Evolutionary conservation across 2,797 vertebrate species (phyloP), one percentile per base, ranked within the genome.

Genomic region (Silurus aristotelis): DNA sequence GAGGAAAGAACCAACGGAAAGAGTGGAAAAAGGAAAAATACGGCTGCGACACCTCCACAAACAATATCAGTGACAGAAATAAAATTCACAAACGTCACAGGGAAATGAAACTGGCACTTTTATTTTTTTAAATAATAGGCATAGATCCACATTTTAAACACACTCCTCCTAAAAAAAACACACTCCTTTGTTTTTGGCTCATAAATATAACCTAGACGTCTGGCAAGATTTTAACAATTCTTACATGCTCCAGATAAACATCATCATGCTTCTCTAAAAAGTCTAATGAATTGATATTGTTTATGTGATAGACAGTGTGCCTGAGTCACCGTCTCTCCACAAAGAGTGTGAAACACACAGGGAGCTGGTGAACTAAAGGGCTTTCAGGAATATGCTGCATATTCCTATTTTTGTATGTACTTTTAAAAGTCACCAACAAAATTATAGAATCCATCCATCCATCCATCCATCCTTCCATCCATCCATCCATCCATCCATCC

Each of bases 1-100:
- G 63, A 66, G 78, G 78, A 5, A 67, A 52, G 63, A 66, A 52
- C 43, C 25, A 22, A 66, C 78, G 78, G 78, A 80, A 80, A 80
- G 43, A 67, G 46, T 80, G 78, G 78, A 64, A 80, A 67, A 27
- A 27, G 61, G 78, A 67, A 80, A 80, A 80, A 66, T 66, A 80
- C 27, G 46, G 61, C n/a, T 43, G 46, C 46, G n/a, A 80, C 78
- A 80, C 78, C 78, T 80, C 20, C 61, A 52, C n/a, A 55, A 80
- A 80, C 78, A 80, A 80, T 80, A 80, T 80, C 63, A 80, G 63
- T 80, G 78, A 80, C 78, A 66, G 78, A 80, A 80, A 80, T 80
- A 80, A 80, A 66, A 66, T 66, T 3, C 27, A 46, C 63, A 66
- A 67, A 66, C 78, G 63, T 80, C 78, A 80, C 27, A 80, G 66